Conservation (phyloP, 2,888 invertebrate genomes). For the Germaria angustata region DNA sequence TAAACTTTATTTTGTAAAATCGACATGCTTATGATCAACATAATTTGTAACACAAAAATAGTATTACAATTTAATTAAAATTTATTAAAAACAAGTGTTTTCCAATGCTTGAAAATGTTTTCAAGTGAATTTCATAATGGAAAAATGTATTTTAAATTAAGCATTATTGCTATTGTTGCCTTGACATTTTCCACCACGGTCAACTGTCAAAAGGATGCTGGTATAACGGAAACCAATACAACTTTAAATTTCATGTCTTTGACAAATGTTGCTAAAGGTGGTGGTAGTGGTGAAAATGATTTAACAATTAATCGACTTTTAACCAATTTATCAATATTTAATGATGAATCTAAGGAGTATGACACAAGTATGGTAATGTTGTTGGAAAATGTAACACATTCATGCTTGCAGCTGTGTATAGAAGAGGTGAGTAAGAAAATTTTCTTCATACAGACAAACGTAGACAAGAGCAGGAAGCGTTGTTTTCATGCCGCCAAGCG, state of each 20-base stretch:
- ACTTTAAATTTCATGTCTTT: background rate
- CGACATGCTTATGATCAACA: too few relatives aligned
- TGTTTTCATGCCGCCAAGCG: too few relatives aligned
- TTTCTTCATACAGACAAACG: too few relatives aligned
- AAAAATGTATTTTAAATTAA: background rate
- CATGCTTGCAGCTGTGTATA: constrained; percentile 54
- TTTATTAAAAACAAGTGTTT: background rate
- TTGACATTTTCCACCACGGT: constrained; percentile 4
- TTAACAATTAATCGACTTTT: constrained; percentile 42
- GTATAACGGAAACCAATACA: background rate
- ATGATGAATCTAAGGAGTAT: constrained; percentile 51
- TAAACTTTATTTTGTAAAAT: too few relatives aligned
- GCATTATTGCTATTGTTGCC: background rate
- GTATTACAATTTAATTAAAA: background rate
- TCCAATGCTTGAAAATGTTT: background rate
- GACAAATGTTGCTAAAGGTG: too few relatives aligned
- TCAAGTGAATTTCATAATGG: background rate
- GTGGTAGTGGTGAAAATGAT: background rate
- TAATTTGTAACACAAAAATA: background rate
- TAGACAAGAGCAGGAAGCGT: too few relatives aligned
- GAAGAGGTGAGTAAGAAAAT: constrained; percentile 54
- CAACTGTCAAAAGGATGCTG: constrained; percentile 11
- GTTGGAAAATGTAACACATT: constrained; percentile 58
- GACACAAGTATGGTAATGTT: constrained; percentile 40
- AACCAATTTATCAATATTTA: constrained; percentile 51